Conservation (phyloP, 2,797 vertebrate species). For the Sarcoramphus papa region DNA sequence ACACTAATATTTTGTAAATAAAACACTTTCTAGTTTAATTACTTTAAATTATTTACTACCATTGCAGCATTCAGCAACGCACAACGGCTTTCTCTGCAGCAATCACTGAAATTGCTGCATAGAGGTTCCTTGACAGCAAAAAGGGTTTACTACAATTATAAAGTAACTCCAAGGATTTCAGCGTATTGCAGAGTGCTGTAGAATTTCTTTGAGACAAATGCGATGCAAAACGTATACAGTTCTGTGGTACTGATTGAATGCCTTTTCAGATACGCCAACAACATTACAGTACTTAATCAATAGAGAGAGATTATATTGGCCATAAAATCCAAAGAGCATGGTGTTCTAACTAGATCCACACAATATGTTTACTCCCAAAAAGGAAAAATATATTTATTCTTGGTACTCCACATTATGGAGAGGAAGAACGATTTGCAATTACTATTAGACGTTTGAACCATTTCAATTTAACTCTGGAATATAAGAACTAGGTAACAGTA, state of each 20-base stretch:
- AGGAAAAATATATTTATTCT: background rate
- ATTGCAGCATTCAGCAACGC: background rate
- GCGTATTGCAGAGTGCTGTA: background rate
- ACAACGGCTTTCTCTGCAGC: background rate
- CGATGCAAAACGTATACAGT: background rate
- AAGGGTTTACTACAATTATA: background rate
- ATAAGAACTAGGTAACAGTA: background rate
- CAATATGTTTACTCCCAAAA: background rate
- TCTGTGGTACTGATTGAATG: conserved; percentile 21
- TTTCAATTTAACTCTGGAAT: background rate
- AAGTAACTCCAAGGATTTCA: background rate
- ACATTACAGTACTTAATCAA: conserved; percentile 27
- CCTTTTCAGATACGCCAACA: conserved; percentile 6
- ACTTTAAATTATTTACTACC: background rate
- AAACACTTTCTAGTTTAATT: background rate
- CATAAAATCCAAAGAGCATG: conserved; percentile 8
- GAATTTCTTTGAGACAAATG: background rate
- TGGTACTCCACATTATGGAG: background rate
- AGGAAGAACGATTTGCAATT: background rate
- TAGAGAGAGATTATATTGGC: conserved; percentile 11
- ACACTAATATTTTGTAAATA: background rate
- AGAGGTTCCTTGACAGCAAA: background rate
- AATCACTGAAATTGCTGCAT: background rate
- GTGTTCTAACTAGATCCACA: conserved; percentile 3
- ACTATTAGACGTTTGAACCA: background rate